Evolutionary conservation across 2,797 vertebrate species (phyloP), one percentile per base, ranked within the genome.

Genomic region (Sebastes vulpes): DNA sequence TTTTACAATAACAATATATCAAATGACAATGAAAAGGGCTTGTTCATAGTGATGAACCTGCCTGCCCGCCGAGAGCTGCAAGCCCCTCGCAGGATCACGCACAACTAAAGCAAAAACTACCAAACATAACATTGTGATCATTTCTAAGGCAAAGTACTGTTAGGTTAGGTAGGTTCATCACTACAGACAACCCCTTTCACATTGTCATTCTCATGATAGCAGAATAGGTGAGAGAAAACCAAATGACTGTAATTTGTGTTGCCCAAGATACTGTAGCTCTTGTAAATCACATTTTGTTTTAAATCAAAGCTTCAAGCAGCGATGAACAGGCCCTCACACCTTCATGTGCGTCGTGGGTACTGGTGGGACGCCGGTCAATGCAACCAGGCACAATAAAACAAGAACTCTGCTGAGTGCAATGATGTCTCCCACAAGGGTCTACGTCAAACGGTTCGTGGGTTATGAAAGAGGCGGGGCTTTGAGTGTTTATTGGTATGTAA

Each of bases 401-500:
- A 7, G 42, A 46, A 46, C 14, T 0, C 6, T 46, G 42, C 42
- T 46, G 42, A 46, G 42, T 46, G 42, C 0, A 46, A 46, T 46
- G 42, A 46, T n/a, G 42, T 46, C 16, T 46, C 42, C 38, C 3
- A 2, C 38, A 46, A 46, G 14, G 0, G 14, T 46, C 14, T 46
- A 46, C 14, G 0, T 16, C 38, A 7, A 18, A 1, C 38, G 3
- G 6, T 46, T 46, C 6, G 0, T 46, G 38, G 14, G 38, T 46
- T 18, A 46, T 1, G 14, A 46, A 46, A 46, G 14, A 0, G 38
- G 1, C 0, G 38, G 14, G 38, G 38, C 38, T 6, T 18, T 46
- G 14, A 0, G 14, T 46, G 38, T 16, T 0, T 18, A 46, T 42
- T 42, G 38, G 38, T 0, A 42, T 42, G 38, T 42, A 42, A 42